phyloP scores from a whole-genome alignment of 2,888 invertebrate species.

The Smittia sp. region DNA sequence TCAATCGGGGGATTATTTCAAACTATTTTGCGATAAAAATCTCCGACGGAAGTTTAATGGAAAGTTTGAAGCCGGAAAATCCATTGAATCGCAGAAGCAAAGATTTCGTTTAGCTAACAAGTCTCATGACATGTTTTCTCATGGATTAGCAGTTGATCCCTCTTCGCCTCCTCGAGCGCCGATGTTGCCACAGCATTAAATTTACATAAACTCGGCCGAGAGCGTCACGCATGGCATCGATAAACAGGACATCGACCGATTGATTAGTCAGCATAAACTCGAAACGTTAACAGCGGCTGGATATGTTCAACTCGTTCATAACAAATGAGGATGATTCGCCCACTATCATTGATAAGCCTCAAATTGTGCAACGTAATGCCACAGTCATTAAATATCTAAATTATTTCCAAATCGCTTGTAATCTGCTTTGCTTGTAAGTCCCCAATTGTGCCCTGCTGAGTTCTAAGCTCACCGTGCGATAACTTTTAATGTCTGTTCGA shows the following conservation, averaged over 20 bases:
- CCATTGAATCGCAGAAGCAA: too few species aligned
- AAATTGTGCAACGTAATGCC: not conserved
- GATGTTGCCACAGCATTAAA: too few species aligned
- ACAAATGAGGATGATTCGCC: not conserved
- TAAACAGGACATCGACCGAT: too few species aligned
- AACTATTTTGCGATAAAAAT: conserved; percentile 7
- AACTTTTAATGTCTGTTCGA: not conserved
- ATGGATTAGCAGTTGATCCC: not conserved
- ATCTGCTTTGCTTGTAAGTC: not conserved
- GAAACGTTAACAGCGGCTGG: too few species aligned
- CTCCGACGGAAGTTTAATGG: not conserved
- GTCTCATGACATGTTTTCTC: too few species aligned
- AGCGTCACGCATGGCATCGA: too few species aligned
- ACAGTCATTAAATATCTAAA: conserved; percentile 10
- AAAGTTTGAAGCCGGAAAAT: not conserved
- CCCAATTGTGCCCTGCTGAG: not conserved
- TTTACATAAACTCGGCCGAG: not conserved
- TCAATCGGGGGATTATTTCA: not conserved
- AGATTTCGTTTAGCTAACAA: too few species aligned
- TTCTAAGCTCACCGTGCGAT: not conserved
- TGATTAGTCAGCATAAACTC: too few species aligned
- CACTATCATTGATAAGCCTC: not conserved
- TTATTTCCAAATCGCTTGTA: not conserved
- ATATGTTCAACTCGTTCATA: not conserved
- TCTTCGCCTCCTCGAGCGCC: not conserved